Evolutionary conservation across 92 coral and sea anemone species (phyloP), one percentile per base, ranked within the genome.

Genomic region (Epizoanthus scotinus): DNA sequence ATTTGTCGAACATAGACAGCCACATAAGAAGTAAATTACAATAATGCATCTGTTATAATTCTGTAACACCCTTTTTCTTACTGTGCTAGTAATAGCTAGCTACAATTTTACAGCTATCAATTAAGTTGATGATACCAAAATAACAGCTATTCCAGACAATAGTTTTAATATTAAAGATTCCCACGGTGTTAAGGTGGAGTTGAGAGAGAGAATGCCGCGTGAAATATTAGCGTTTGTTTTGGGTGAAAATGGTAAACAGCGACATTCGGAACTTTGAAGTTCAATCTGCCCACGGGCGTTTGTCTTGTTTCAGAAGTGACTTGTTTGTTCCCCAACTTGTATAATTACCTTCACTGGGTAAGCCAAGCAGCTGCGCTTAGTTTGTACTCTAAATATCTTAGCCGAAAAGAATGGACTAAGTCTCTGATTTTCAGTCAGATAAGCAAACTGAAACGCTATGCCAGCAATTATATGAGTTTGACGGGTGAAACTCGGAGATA

Each of bases 171-270:
- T 73, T 7, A 28, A 53, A 53, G 53, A 19, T 5, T 55, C 63
- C n/a, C 47, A 8, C 55, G 52, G 31, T 53, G 50, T 28, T 73
- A n/a, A 73, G 65, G 78, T 65, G 78, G 65, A 73, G 78, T 53
- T 57, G 22, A 53, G 63, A 5, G 63, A 29, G 52, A 73, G 31
- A 28, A 71, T 29, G 47, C 40, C 59, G 47, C 29, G 20, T 29
- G 9, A 27, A 29, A 64, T 31, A 62, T 47, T 47, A 62, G 31
- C 31, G 66, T 10, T 61, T 61, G 66, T 61, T 61, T 25, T 47
- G 52, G 52, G 10, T 47, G 52, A 10, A 47, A 47, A 47, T 24
- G 13, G 38, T 62, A 62, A 64, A 28, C n/a, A 64, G 10, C 36
- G 44, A 38, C 34, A 64, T 27, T 29, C 70, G 44, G 70, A 38